Conservation (phyloP, 1,140 invertebrate genomes). For the Zophobas morio region DNA sequence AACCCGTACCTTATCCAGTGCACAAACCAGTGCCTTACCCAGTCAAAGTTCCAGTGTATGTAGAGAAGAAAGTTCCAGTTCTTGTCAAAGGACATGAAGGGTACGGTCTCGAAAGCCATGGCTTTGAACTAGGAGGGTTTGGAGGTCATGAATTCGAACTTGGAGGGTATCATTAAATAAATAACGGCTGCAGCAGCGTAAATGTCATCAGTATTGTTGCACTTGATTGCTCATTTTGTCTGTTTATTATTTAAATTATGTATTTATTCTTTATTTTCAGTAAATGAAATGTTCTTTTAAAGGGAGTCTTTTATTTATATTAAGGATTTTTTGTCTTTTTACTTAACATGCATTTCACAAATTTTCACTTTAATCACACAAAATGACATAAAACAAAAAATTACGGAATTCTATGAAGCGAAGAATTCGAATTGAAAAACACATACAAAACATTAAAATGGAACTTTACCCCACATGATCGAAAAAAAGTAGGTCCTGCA, state of each 20-base stretch:
- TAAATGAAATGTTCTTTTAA: slow-evolving; percentile 44
- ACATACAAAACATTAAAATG: too few relatives aligned
- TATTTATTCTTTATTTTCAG: slow-evolving; percentile 46
- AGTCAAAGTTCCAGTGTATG: slow-evolving; percentile 64
- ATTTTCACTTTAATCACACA: too few relatives aligned
- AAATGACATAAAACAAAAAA: too few relatives aligned
- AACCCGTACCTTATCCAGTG: slow-evolving; percentile 66
- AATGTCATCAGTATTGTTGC: slow-evolving; percentile 50
- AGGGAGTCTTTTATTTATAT: slow-evolving; percentile 23
- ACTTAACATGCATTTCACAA: slow-evolving; percentile 11
- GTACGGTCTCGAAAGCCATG: slow-evolving; percentile 43
- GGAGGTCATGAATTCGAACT: slow-evolving; percentile 17
- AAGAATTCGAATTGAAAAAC: too few relatives aligned
- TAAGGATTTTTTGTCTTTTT: slow-evolving; percentile 26
- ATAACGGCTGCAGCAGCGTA: slow-evolving; percentile 33
- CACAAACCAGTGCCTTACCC: slow-evolving; percentile 64
- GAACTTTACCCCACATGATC: too few relatives aligned
- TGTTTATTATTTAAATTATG: slow-evolving; percentile 24
- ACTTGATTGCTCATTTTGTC: slow-evolving; percentile 37
- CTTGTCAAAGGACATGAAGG: slow-evolving; percentile 55
- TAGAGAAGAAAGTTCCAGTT: slow-evolving; percentile 62
- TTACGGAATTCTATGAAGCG: too few relatives aligned
- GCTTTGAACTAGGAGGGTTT: slow-evolving; percentile 36
- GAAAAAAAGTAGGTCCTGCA: too few relatives aligned
- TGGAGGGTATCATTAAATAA: slow-evolving; percentile 36